Evolutionary conservation across 2,113 vertebrate species (phyloP).

Genomic region (Centropristis striata): DNA sequence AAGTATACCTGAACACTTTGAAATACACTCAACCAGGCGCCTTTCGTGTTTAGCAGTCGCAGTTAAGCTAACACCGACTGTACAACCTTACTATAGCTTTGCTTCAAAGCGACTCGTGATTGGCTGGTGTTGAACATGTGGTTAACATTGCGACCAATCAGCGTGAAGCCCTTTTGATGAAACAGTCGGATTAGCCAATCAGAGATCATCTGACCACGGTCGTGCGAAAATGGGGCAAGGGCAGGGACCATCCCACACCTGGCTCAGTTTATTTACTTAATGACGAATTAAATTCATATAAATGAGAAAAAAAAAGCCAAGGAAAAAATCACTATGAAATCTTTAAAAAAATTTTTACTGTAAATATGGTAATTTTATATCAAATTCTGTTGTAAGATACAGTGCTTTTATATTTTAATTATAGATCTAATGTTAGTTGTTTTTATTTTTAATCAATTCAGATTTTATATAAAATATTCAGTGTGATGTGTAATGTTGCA

Average conservation of each 20-base stretch:
- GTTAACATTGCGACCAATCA: constrained; percentile 63
- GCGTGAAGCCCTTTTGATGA: background rate
- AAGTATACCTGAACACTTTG: background rate
- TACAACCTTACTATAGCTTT: background rate
- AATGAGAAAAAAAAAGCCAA: no score
- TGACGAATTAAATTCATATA: no score
- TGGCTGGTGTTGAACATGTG: constrained; percentile 70
- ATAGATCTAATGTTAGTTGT: no score
- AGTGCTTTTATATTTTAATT: no score
- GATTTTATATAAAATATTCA: no score
- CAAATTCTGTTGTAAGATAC: no score
- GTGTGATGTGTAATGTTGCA: no score
- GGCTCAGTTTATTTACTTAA: background rate
- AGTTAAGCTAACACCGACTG: constrained; percentile 14
- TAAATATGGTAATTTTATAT: no score
- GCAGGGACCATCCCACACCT: constrained; percentile 12
- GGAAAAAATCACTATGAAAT: no score
- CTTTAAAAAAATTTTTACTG: no score
- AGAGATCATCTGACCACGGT: constrained; percentile 80
- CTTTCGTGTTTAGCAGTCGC: background rate
- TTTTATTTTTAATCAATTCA: no score
- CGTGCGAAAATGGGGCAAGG: constrained; percentile 68
- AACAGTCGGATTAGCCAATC: constrained; percentile 69
- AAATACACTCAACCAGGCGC: background rate
- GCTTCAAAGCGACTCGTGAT: constrained; percentile 32